Conservation (phyloP, 2,888 invertebrate species). For the Perdita meconis region DNA sequence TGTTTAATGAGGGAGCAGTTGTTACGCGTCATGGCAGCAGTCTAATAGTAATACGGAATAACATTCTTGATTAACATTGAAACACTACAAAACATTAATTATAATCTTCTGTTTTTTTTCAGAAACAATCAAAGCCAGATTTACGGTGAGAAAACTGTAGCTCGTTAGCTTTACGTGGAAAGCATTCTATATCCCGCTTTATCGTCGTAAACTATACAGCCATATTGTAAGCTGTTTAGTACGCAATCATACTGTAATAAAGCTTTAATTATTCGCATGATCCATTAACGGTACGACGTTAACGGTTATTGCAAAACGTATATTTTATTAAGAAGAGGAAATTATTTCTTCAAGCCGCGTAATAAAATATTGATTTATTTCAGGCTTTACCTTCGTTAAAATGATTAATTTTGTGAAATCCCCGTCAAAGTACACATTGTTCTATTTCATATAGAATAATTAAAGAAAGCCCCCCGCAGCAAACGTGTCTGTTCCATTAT, state of each 20-base stretch:
- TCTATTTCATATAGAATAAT: neutral
- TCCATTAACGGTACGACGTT: slow-evolving; percentile 10
- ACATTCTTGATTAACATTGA: slow-evolving; percentile 12
- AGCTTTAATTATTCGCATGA: slow-evolving; percentile 34
- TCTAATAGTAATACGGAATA: slow-evolving; percentile 12
- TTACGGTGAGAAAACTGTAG: neutral
- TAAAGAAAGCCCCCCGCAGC: neutral
- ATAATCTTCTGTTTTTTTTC: slow-evolving; percentile 6
- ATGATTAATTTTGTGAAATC: neutral
- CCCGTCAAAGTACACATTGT: neutral
- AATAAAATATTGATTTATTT: slow-evolving; percentile 27
- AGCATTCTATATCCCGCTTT: neutral
- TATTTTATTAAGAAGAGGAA: slow-evolving; percentile 29
- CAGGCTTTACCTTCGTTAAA: neutral
- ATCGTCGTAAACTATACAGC: neutral
- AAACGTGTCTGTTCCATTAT: neutral
- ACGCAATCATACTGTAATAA: slow-evolving; percentile 26
- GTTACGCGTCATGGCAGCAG: slow-evolving; percentile 18
- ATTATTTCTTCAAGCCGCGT: slow-evolving; percentile 2
- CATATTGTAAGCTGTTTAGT: neutral
- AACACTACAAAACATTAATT: slow-evolving; percentile 12
- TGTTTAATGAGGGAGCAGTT: slow-evolving; percentile 27
- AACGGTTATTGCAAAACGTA: slow-evolving; percentile 19
- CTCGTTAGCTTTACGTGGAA: neutral
- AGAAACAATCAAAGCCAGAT: neutral